These are phyloP conservation scores for Salminus brasiliensis DNA, from an alignment of 2,113 vertebrate genomes.

Conservation along the genomic window DNA sequence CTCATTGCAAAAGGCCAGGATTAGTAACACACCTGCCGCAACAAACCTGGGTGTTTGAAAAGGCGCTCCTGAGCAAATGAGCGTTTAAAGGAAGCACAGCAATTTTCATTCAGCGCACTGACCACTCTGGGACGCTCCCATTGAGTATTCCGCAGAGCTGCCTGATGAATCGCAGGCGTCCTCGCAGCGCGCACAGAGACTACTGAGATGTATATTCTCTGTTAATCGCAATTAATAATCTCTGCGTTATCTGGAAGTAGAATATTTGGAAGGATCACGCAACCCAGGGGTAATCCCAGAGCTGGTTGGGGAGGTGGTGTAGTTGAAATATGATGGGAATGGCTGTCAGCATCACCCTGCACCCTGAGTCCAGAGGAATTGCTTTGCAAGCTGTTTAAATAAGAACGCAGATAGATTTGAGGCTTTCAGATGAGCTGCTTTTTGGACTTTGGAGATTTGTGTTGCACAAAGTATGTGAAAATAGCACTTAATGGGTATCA, in stretches of 20 bases:
- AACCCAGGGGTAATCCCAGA: neutral
- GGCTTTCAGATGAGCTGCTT: constrained; percentile 3
- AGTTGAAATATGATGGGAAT: constrained; percentile 15
- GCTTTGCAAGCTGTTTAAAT: constrained; percentile 4
- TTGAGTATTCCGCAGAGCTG: constrained; percentile 3
- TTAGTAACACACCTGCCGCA: constrained; percentile 37
- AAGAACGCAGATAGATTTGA: constrained; percentile 15
- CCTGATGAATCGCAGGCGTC: constrained; percentile 25
- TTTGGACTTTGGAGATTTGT: neutral
- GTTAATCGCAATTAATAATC: constrained; percentile 35
- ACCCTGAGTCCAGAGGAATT: neutral
- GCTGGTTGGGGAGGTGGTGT: neutral
- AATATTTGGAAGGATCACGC: neutral
- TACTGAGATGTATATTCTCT: neutral
- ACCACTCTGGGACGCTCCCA: constrained; percentile 30
- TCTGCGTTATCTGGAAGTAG: constrained; percentile 18
- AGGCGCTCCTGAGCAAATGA: constrained; percentile 14
- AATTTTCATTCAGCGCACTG: constrained; percentile 13
- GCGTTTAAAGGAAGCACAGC: neutral
- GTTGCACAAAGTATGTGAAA: neutral
- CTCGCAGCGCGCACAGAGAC: neutral
- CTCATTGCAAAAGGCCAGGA: constrained; percentile 27
- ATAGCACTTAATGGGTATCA: no score
- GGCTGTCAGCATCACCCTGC: constrained; percentile 8
- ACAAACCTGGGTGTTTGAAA: neutral